Evolutionary conservation across 2,888 invertebrate genomes (phyloP).

Genomic region (Andrena haemorrhoa): DNA sequence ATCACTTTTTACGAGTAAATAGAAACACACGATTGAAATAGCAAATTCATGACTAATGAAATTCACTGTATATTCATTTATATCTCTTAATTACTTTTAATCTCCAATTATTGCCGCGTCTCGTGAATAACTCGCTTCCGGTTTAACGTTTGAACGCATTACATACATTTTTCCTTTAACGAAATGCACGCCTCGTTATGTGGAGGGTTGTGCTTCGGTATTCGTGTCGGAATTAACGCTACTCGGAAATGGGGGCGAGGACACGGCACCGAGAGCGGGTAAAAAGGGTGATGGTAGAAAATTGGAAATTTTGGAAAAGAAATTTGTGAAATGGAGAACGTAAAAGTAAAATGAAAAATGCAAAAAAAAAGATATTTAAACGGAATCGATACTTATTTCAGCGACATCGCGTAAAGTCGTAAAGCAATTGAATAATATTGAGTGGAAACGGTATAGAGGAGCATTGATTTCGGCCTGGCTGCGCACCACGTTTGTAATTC

Average conservation of each 20-base stretch:
- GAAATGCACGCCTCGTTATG: background rate
- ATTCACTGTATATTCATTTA: too few species aligned
- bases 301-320: background rate
- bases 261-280: background rate
- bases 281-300: background rate
- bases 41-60: too few species aligned
- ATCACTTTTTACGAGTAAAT: too few species aligned
- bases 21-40: too few species aligned
- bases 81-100: too few species aligned
- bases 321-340: background rate
- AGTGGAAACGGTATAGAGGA: background rate
- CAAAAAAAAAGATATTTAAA: background rate
- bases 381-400: background rate
- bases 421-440: background rate
- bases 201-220: background rate
- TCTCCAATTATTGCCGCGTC: background rate
- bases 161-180: background rate
- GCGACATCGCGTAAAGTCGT: background rate
- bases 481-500: constrained; percentile 23
- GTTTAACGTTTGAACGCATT: background rate
- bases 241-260: background rate
- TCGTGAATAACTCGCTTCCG: background rate
- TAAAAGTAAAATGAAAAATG: background rate
- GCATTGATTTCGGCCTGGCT: constrained; percentile 30
- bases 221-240: constrained; percentile 1